Evolutionary conservation across 2,113 vertebrate species (phyloP).

Genomic region (Coturnix japonica): DNA sequence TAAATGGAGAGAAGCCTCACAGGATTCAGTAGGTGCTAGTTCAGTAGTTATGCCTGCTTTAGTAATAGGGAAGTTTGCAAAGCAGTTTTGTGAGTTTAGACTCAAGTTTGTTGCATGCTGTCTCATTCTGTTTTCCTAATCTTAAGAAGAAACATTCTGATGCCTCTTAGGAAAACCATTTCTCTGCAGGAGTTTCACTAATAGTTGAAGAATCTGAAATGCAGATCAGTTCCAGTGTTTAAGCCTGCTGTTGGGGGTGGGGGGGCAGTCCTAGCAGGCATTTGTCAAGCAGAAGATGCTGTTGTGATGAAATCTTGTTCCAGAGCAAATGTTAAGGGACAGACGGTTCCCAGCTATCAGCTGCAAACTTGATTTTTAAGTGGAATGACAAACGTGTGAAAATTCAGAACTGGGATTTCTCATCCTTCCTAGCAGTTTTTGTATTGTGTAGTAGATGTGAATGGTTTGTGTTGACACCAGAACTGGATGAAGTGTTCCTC

Average conservation of each 20-base stretch:
- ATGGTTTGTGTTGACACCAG: neutral
- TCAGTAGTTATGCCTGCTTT: neutral
- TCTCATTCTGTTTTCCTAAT: neutral
- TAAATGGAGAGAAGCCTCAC: neutral
- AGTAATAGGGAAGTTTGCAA: neutral
- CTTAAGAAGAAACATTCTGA: neutral
- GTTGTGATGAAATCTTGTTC: neutral
- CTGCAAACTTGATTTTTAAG: neutral
- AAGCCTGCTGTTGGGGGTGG: too few species aligned
- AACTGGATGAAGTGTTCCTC: neutral
- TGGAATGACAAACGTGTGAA: neutral
- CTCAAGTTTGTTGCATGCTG: neutral
- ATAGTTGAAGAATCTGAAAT: neutral
- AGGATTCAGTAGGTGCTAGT: neutral
- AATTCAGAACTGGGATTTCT: neutral
- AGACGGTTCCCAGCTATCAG: rapidly evolving
- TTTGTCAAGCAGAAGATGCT: neutral
- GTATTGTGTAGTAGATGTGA: neutral
- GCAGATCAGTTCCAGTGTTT: neutral
- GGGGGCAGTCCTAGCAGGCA: neutral
- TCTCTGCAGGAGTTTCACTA: neutral
- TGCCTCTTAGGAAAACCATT: neutral
- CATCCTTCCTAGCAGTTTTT: neutral
- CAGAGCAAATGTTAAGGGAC: neutral
- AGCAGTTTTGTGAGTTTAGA: neutral